A percentile compares a stretch with the other conserved stretches of the same genome.
phyloP scores from a whole-genome alignment of 2,797 vertebrate genomes.

The Darevskia mixta region DNA sequence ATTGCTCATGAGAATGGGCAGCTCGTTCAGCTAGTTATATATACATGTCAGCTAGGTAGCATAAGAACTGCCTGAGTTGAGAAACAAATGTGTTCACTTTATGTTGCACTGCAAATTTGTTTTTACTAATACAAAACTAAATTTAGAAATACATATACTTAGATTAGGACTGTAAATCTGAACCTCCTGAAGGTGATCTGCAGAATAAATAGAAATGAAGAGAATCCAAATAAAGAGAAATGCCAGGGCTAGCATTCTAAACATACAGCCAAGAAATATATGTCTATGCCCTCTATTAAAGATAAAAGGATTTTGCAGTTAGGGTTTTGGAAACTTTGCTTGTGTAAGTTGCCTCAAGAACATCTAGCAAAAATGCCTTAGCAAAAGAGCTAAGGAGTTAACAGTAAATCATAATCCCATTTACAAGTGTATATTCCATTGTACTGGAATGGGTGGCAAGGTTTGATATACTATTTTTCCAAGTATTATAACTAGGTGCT shows the following conservation, averaged over 20 bases:
- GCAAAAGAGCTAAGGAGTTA: background rate
- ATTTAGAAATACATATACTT: background rate
- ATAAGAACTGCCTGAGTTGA: background rate
- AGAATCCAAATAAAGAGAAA: background rate
- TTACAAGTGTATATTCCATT: background rate
- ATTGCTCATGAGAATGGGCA: background rate
- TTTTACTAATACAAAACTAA: background rate
- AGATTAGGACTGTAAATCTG: background rate
- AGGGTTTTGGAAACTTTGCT: background rate
- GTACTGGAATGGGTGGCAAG: background rate
- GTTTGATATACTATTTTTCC: background rate
- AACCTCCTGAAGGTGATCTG: background rate
- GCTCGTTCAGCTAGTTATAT: background rate
- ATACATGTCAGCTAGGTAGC: background rate
- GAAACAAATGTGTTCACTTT: background rate
- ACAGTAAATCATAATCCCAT: background rate
- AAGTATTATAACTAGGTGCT: background rate
- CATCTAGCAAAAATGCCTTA: background rate
- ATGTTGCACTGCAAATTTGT: background rate
- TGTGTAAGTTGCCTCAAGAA: background rate
- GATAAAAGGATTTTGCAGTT: background rate
- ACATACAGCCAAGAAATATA: background rate
- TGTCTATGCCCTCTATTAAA: background rate
- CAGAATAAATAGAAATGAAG: conserved; percentile 17
- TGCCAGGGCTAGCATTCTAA: background rate